Conservation (phyloP, 2,888 invertebrate genomes). For the Himalopsyche tibetana region DNA sequence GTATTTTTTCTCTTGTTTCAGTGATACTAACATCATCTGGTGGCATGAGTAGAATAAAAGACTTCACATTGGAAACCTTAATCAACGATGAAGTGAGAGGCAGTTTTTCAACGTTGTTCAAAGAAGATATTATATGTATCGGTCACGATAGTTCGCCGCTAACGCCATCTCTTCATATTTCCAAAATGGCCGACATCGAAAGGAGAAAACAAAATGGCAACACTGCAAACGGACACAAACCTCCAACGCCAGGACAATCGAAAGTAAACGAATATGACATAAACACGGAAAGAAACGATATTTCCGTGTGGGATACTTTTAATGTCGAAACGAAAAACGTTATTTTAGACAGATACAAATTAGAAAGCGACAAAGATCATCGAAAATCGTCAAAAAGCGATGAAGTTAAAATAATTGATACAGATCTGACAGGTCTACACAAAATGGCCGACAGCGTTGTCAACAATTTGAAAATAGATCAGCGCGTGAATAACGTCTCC, state of each 20-base stretch:
- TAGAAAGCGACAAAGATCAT: conserved; percentile 60
- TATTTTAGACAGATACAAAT: conserved; percentile 61
- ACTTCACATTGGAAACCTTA: conserved; percentile 58
- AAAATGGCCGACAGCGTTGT: conserved; percentile 50
- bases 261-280: conserved; percentile 56
- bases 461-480: conserved; percentile 38
- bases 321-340: conserved; percentile 62
- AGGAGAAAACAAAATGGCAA: conserved; percentile 9
- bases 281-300: conserved; percentile 58
- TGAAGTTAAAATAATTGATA: neutral
- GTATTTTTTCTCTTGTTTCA: conserved; percentile 53
- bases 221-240: conserved; percentile 44
- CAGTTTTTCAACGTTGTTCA: conserved; percentile 48
- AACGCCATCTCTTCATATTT: conserved; percentile 31
- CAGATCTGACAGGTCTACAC: conserved; percentile 2
- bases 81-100: conserved; percentile 61
- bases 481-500: neutral
- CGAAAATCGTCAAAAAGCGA: conserved; percentile 48
- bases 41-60: conserved; percentile 41
- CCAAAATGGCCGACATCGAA: conserved; percentile 32
- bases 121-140: conserved; percentile 54
- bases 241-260: conserved; percentile 38
- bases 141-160: conserved; percentile 32
- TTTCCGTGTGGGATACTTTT: conserved; percentile 61
- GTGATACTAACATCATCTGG: conserved; percentile 44